Evolutionary conservation across 1,140 invertebrate species (phyloP), one percentile per base, ranked within the genome.

Genomic region (Bombyx mori): DNA sequence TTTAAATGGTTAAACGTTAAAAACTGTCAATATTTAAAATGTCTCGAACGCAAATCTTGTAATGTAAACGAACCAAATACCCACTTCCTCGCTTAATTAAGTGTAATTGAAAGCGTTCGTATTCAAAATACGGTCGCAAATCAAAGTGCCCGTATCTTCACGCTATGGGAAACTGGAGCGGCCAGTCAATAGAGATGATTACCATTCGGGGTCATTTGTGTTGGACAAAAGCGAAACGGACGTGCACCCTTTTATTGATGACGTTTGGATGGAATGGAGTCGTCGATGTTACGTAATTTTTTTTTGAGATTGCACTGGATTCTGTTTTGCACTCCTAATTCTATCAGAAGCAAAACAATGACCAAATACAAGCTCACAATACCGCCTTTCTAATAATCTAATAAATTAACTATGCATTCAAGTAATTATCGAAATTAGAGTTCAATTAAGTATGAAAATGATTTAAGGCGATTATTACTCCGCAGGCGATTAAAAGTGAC

Each of bases 141-240:
- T 86, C 83, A 84, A 77, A 82, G 73, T 80, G 75, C 83, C 83
- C 83, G 83, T 86, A 86, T 86, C 74, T 78, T 77, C 61, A 53
- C 52, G 69, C 62, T 76, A 77, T 86, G 83, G 80, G 83, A 86
- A 86, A 84, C 58, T 80, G 69, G 69, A 76, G 66, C 69, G 71
- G 64, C 43, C 68, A 60, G 66, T 82, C 79, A 83, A 83, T 83
- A 71, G 79, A 63, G 58, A 78, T 84, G 73, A 83, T 86, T 78
- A 81, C 79, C 78, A 79, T 79, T 77, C 74, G 73, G 81, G 83
- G 81, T 84, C 83, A 86, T 83, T 86, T 84, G 69, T 63, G 68
- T 63, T 57, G 73, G 71, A 86, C 78, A 83, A 86, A 80, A 71
- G 70, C 66, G 61, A 68, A 71, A 71, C 60, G 57, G 57, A 57